These are phyloP conservation scores for Pyralis farinalis DNA, from an alignment of 2,888 invertebrate species.

Conservation along the genomic window DNA sequence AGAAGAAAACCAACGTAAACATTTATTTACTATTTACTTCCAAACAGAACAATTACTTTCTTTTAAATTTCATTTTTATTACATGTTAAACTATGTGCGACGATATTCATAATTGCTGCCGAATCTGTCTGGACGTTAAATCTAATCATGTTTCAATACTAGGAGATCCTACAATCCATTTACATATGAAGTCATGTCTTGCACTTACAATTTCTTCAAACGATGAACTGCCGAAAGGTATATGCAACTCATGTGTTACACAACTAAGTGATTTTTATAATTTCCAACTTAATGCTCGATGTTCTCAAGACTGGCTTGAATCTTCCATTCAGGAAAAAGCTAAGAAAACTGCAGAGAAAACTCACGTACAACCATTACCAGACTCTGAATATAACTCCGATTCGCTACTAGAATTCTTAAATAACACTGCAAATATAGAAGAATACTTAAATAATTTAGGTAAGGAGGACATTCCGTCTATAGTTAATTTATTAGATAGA, in stretches of 20 bases:
- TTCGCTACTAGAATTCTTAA: slow-evolving; percentile 68
- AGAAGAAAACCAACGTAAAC: too few relatives aligned
- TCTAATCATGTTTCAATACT: slow-evolving; percentile 58
- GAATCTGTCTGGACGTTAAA: slow-evolving; percentile 62
- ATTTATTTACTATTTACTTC: too few relatives aligned
- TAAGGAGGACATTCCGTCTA: slow-evolving; percentile 70
- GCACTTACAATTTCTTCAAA: slow-evolving; percentile 43
- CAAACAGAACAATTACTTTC: too few relatives aligned
- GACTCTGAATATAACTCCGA: slow-evolving; percentile 75
- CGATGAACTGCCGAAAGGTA: slow-evolving; percentile 58
- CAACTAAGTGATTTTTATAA: slow-evolving; percentile 64
- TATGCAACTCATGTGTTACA: slow-evolving; percentile 62
- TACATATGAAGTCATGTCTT: slow-evolving; percentile 67
- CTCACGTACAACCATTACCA: slow-evolving; percentile 61
- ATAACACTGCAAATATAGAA: slow-evolving; percentile 70
- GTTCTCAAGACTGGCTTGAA: slow-evolving; percentile 71
- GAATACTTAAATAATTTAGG: slow-evolving; percentile 68
- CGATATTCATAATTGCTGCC: slow-evolving; percentile 53
- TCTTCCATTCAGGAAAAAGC: slow-evolving; percentile 49
- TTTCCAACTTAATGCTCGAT: slow-evolving; percentile 67
- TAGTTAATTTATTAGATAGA: slow-evolving; percentile 65
- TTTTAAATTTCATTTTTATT: too few relatives aligned
- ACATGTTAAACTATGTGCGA: slow-evolving; percentile 62
- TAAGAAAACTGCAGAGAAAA: slow-evolving; percentile 55
- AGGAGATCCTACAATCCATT: slow-evolving; percentile 52